Conservation (phyloP, 2,113 vertebrate genomes). For the Callipepla californica region DNA sequence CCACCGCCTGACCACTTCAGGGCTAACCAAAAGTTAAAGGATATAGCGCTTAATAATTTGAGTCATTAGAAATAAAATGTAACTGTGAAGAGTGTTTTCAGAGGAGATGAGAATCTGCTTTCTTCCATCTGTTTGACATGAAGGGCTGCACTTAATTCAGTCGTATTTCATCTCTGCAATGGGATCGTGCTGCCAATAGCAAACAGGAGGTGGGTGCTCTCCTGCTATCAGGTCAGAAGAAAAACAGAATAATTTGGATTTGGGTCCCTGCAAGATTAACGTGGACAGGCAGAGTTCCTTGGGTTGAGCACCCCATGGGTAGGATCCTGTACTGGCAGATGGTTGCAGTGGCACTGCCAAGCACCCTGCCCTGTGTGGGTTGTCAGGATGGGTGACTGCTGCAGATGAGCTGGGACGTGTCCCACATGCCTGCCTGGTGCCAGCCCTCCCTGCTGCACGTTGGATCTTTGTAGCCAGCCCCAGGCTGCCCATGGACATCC, state of each 20-base stretch:
- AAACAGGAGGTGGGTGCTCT: neutral
- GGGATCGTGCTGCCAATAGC: neutral
- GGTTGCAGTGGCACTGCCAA: neutral
- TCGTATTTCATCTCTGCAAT: neutral
- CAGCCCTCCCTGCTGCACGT: neutral
- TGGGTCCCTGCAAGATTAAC: fast-evolving
- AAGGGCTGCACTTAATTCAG: neutral
- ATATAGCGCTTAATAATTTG: neutral
- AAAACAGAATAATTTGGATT: neutral
- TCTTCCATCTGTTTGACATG: neutral
- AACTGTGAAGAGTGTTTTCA: neutral
- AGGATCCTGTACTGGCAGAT: neutral
- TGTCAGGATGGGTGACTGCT: fast-evolving
- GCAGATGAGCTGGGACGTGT: neutral
- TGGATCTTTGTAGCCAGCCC: neutral
- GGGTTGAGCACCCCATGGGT: neutral
- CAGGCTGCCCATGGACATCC: neutral
- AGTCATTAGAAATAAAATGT: neutral
- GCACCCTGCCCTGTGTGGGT: neutral
- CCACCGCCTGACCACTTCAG: neutral
- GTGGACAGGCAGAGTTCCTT: neutral
- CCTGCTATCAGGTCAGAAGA: neutral
- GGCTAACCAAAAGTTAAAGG: neutral
- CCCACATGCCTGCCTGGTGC: fast-evolving
- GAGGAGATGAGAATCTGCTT: neutral